phyloP scores from a whole-genome alignment of 2,888 invertebrate species.

The Mythimna pallens region DNA sequence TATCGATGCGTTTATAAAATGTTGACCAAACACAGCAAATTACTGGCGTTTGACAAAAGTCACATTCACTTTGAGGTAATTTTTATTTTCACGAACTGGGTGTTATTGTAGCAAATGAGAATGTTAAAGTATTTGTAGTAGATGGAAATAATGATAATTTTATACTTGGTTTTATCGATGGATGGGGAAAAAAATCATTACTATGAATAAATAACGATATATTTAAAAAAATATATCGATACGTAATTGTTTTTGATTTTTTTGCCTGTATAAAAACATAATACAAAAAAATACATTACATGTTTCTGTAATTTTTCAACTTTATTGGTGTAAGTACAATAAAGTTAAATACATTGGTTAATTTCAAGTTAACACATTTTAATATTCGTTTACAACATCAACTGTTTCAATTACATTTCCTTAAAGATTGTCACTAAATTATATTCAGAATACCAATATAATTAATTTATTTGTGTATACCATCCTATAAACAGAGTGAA shows the following conservation, averaged over 20 bases:
- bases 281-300: background rate
- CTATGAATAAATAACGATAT: too few relatives aligned
- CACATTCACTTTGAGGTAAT: background rate
- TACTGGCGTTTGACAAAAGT: background rate
- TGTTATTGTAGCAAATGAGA: slow-evolving; percentile 18
- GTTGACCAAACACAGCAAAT: background rate
- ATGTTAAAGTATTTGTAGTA: slow-evolving; percentile 1
- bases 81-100: background rate
- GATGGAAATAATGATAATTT: background rate
- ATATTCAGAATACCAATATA: slow-evolving; percentile 25
- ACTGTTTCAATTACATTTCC: slow-evolving; percentile 25
- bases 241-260: background rate
- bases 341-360: background rate
- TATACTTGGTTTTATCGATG: slow-evolving; percentile 9
- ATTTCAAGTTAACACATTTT: slow-evolving; percentile 18
- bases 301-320: too few relatives aligned
- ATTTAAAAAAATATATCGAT: background rate
- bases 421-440: slow-evolving; percentile 7
- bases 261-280: background rate
- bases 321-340: too few relatives aligned
- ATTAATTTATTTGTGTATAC: slow-evolving; percentile 37
- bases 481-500: slow-evolving; percentile 15
- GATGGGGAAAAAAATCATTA: background rate
- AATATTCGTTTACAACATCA: slow-evolving; percentile 15
- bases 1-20: background rate